A percentile compares a stretch with the other conserved stretches of the same genome.
Conservation (phyloP, 2,113 vertebrate genomes). For the Dunckerocampus dactyliophorus region DNA sequence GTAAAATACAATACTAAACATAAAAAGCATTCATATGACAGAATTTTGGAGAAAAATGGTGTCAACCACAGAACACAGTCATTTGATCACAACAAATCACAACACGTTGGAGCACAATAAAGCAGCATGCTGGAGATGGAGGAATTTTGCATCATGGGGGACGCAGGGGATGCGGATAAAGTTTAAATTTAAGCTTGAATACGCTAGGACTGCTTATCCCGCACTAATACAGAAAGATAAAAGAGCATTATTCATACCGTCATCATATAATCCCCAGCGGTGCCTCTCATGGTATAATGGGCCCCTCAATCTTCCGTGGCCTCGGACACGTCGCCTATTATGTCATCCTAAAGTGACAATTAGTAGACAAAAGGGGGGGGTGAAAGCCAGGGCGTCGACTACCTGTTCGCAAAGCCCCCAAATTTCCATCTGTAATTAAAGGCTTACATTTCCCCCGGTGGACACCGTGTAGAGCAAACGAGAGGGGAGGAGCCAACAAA, state of each 20-base stretch:
- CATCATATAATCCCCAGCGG: slow-evolving; percentile 40
- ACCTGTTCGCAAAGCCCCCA: slow-evolving; percentile 64
- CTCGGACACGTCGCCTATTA: slow-evolving; percentile 53
- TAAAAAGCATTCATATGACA: too few species aligned
- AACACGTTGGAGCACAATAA: background rate
- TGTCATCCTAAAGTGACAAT: slow-evolving; percentile 64
- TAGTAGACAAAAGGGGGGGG: slow-evolving; percentile 42
- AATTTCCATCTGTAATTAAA: slow-evolving; percentile 66
- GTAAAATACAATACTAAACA: too few species aligned
- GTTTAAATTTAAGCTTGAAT: slow-evolving; percentile 5
- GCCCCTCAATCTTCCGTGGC: slow-evolving; percentile 25
- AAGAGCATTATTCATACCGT: slow-evolving; percentile 38
- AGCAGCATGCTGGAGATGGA: background rate
- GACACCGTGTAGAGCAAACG: slow-evolving; percentile 44
- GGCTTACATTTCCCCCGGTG: slow-evolving; percentile 55
- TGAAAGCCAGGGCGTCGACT: slow-evolving; percentile 50
- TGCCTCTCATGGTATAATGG: slow-evolving; percentile 39
- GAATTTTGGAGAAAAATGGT: slow-evolving; percentile 15
- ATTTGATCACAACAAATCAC: slow-evolving; percentile 24
- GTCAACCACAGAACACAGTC: slow-evolving; percentile 3
- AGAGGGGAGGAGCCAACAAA: slow-evolving; percentile 30
- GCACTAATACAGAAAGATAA: slow-evolving; percentile 30
- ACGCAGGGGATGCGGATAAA: background rate
- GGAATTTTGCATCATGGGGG: slow-evolving; percentile 8
- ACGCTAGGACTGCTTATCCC: slow-evolving; percentile 7